Percentiles rank a stretch among this genome's conserved stretches.
These are phyloP conservation scores for Paratrypauchen microcephalus DNA, from an alignment of 2,797 vertebrate species.

Conservation along the genomic window DNA sequence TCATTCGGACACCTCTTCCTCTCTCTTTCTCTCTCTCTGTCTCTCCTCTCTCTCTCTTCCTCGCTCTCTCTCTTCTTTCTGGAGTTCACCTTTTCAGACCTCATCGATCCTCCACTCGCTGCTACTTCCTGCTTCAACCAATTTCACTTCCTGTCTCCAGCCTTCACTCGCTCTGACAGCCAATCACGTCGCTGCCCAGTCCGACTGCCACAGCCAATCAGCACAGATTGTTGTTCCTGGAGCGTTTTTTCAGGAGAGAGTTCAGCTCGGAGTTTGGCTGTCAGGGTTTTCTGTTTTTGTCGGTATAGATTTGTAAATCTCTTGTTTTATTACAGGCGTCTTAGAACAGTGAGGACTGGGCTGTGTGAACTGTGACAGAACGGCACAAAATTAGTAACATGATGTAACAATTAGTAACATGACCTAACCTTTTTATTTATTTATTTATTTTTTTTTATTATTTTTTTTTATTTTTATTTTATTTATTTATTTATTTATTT, in stretches of 20 bases:
- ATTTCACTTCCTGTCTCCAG: conserved; percentile 3
- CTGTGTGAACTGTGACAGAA: too few species aligned
- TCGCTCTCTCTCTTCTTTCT: not conserved
- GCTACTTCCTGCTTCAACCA: not conserved
- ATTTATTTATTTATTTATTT: too few species aligned
- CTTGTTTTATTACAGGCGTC: too few species aligned
- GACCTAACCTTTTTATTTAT: too few species aligned
- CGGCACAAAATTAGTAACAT: too few species aligned
- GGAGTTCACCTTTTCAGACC: not conserved
- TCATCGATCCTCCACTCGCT: not conserved
- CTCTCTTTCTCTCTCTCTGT: not conserved
- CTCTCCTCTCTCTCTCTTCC: not conserved
- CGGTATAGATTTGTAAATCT: too few species aligned
- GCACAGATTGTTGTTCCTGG: not conserved
- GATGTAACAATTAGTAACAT: too few species aligned
- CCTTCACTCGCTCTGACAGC: not conserved
- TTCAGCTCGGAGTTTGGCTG: too few species aligned
- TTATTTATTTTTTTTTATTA: too few species aligned
- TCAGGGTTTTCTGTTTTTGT: too few species aligned
- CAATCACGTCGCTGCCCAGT: not conserved
- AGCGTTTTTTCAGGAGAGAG: not conserved
- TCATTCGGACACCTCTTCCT: not conserved
- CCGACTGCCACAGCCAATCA: not conserved
- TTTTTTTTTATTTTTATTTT: too few species aligned
- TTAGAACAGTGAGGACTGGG: too few species aligned